Conservation (phyloP, 2,888 invertebrate genomes). For the Philaethria dido region DNA sequence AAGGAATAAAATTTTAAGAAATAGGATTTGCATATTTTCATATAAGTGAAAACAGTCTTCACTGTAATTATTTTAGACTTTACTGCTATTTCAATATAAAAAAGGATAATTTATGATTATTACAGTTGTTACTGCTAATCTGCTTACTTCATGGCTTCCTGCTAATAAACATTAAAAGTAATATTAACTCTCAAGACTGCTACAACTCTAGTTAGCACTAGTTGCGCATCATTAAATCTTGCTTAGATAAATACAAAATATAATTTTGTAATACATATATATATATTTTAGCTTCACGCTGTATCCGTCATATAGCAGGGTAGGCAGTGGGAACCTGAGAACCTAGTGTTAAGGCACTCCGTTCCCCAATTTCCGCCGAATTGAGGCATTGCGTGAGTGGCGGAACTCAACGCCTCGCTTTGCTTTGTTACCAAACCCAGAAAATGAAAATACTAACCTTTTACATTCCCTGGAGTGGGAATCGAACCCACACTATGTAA, state of each 20-base stretch:
- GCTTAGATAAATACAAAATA: not conserved
- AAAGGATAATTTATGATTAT: constrained; percentile 25
- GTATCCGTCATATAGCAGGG: too few relatives aligned
- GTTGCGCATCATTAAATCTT: not conserved
- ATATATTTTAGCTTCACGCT: too few relatives aligned
- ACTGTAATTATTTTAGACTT: constrained; percentile 16
- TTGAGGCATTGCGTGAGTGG: too few relatives aligned
- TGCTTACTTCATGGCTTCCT: constrained; percentile 7
- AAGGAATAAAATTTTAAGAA: constrained; percentile 1
- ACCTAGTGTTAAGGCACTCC: too few relatives aligned
- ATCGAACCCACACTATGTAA: too few relatives aligned
- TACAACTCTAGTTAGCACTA: constrained; percentile 1
- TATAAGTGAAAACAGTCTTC: constrained; percentile 4
- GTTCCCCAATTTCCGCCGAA: too few relatives aligned
- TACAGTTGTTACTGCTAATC: constrained; percentile 26
- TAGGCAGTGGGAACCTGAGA: too few relatives aligned
- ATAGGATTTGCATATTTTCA: not conserved
- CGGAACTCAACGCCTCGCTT: too few relatives aligned
- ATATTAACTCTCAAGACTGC: not conserved
- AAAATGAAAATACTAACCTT: too few relatives aligned
- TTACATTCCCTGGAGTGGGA: too few relatives aligned
- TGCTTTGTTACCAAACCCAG: too few relatives aligned
- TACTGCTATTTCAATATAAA: constrained; percentile 10
- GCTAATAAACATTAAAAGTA: constrained; percentile 13
- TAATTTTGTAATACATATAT: not conserved